phyloP scores from a whole-genome alignment of 2,113 vertebrate species.

The Otocyon megalotis region DNA sequence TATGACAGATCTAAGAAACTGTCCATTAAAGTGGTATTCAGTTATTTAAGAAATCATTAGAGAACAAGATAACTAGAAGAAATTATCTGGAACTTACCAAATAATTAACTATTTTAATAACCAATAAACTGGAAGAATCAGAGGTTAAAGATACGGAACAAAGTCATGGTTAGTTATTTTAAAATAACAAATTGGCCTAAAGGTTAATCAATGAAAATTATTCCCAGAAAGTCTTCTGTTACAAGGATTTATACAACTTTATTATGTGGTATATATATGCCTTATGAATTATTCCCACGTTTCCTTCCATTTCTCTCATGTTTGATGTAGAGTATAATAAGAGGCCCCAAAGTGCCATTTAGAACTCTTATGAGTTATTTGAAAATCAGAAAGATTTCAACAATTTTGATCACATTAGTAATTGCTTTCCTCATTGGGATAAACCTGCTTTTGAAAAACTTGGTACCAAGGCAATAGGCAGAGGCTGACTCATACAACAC shows the following conservation, averaged over 20 bases:
- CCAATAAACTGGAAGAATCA: neutral
- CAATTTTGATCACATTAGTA: constrained; percentile 60
- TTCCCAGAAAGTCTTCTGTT: constrained; percentile 52
- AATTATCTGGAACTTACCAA: constrained; percentile 65
- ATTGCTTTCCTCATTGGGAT: constrained; percentile 13
- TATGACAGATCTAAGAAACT: constrained; percentile 2
- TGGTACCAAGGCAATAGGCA: neutral
- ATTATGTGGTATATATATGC: neutral
- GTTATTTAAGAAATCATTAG: constrained; percentile 71
- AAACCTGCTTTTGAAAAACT: constrained; percentile 56
- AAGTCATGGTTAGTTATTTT: constrained; percentile 41
- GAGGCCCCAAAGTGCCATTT: constrained; percentile 32
- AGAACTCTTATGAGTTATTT: constrained; percentile 27
- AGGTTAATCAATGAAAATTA: constrained; percentile 73
- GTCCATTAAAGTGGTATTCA: neutral
- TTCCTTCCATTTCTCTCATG: constrained; percentile 29
- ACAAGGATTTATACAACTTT: constrained; percentile 13
- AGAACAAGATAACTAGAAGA: constrained; percentile 55
- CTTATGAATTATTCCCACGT: constrained; percentile 45
- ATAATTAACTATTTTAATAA: constrained; percentile 59
- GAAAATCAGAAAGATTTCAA: constrained; percentile 50
- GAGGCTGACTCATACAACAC: neutral
- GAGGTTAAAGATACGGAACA: constrained; percentile 41
- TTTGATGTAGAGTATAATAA: neutral
- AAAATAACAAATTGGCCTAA: constrained; percentile 58